Evolutionary conservation across 2,797 vertebrate genomes (phyloP), one percentile per base, ranked within the genome.

Genomic region (Clarias pachynema): DNA sequence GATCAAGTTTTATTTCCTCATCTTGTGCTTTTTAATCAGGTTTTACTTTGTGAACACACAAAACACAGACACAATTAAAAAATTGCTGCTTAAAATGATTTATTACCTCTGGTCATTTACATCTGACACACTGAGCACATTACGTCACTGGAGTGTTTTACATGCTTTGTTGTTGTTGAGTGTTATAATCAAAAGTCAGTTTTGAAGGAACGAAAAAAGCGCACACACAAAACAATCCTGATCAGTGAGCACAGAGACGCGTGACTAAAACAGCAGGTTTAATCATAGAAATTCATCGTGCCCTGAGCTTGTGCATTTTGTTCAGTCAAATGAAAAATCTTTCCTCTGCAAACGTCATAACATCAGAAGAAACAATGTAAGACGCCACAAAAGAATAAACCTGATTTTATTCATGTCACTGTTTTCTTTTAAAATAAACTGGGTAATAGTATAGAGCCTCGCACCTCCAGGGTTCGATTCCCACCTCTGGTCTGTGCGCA

Each of bases 211-310:
- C 1, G 9, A 20, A n/a, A 37, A 69, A 80, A 82, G 4, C 1
- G 37, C 24, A 26, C 24, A 59, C 1, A 26, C 18, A 12, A 68
- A 70, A 1, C 69, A 53, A 44, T 16, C 26, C 40, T 44, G 57
- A 40, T 3, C n/a, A 74, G 22, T 24, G 57, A 72, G 69, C n/a
- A 56, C 1, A 31, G 29, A n/a, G 40, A 40, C 37, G 60, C 59
- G 44, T 26, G 70, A 75, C 24, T 66, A 53, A 62, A 81, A 73
- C 59, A 73, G 37, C 34, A 79, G 63, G 34, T 84, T 70, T 22
- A 75, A 24, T 37, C 31, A 6, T 14, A 59, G 10, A 57, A 59
- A 40, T 2, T 24, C 22, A n/a, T 3, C 24, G 56, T 62, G 73
- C 68, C 74, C 57, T 60, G 53, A 1, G 16, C 26, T 75, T 57